phyloP scores from a whole-genome alignment of 2,888 invertebrate species.

The Cylindroiulus punctatus region DNA sequence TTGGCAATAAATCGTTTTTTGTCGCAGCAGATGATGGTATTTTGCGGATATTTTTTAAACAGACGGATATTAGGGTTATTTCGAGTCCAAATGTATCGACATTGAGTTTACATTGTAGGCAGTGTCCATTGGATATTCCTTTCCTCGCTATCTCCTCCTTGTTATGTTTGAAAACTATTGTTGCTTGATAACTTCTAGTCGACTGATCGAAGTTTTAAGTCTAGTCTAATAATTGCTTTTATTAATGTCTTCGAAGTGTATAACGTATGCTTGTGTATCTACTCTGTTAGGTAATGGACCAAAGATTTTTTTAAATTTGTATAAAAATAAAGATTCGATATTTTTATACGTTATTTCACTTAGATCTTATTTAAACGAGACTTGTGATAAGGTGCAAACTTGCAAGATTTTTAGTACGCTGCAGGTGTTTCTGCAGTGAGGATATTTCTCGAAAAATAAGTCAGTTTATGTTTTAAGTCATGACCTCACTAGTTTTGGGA shows the following conservation, averaged over 20 bases:
- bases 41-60: conserved; percentile 35
- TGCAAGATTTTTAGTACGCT: not conserved
- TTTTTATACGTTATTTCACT: conserved; percentile 40
- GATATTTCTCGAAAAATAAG: too few species aligned
- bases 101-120: not conserved
- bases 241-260: not conserved
- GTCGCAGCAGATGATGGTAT: conserved; percentile 45
- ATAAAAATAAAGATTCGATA: conserved; percentile 40
- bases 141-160: not conserved
- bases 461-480: too few species aligned
- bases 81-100: conserved; percentile 23
- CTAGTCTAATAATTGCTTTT: not conserved
- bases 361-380: not conserved
- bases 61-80: not conserved
- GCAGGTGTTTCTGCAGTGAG: not conserved
- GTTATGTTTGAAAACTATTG: conserved; percentile 36
- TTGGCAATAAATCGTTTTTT: conserved; percentile 46
- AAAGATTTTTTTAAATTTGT: conserved; percentile 42
- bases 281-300: conserved; percentile 39
- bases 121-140: conserved; percentile 8
- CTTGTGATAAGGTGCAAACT: not conserved
- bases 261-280: conserved; percentile 9
- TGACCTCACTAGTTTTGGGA: too few species aligned
- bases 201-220: not conserved
- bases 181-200: not conserved